phyloP scores from a whole-genome alignment of 2,888 invertebrate genomes.

The Platerodrilus igneus region DNA sequence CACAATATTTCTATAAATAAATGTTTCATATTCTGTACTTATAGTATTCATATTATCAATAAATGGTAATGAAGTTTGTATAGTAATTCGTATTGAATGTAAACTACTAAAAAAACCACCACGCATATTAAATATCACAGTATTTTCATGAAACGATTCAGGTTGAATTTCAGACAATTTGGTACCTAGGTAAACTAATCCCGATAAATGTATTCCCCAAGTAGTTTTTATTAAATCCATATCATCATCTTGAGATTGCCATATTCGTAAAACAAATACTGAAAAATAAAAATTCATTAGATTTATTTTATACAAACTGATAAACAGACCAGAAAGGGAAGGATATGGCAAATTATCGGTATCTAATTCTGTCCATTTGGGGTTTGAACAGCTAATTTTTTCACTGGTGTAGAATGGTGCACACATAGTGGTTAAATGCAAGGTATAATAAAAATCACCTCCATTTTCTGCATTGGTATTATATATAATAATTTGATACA shows the following conservation, averaged over 20 bases:
- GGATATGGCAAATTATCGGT: slow-evolving; percentile 56
- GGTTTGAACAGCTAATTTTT: slow-evolving; percentile 63
- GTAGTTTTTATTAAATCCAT: slow-evolving; percentile 65
- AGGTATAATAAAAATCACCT: slow-evolving; percentile 70
- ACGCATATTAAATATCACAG: slow-evolving; percentile 81
- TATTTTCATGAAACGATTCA: slow-evolving; percentile 62
- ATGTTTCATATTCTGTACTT: slow-evolving; percentile 34
- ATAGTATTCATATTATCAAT: slow-evolving; percentile 39
- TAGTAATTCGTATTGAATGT: slow-evolving; percentile 45
- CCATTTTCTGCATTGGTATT: slow-evolving; percentile 50
- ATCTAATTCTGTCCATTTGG: slow-evolving; percentile 79
- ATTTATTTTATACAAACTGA: slow-evolving; percentile 1
- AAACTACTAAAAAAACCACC: slow-evolving; percentile 76
- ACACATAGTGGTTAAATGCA: slow-evolving; percentile 76
- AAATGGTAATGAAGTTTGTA: slow-evolving; percentile 38
- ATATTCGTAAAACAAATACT: slow-evolving; percentile 50
- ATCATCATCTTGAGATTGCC: slow-evolving; percentile 39
- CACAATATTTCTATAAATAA: slow-evolving; percentile 44
- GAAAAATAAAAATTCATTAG: slow-evolving; percentile 4
- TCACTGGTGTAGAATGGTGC: slow-evolving; percentile 83
- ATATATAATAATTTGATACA: slow-evolving; percentile 68
- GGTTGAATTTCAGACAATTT: slow-evolving; percentile 63
- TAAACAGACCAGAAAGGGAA: slow-evolving; percentile 38
- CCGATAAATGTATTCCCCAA: slow-evolving; percentile 83
- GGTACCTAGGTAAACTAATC: slow-evolving; percentile 70